Evolutionary conservation across 2,888 invertebrate species (phyloP).

Genomic region (Erebia epiphron): DNA sequence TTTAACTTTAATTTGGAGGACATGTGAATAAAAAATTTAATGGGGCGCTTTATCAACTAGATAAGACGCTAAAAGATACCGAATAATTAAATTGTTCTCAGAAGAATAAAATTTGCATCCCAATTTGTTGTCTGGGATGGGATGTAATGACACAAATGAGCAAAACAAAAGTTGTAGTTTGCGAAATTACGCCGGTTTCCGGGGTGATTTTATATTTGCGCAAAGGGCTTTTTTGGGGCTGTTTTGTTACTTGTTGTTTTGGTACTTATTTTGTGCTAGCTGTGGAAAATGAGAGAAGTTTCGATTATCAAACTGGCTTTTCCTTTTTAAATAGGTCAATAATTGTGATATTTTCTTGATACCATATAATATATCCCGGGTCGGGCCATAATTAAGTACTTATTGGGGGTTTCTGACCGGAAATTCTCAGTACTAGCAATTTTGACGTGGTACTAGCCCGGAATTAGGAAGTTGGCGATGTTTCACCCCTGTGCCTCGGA

Average conservation of each 20-base stretch:
- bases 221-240: conserved; percentile 36
- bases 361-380: too few relatives aligned
- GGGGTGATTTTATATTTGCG: conserved; percentile 46
- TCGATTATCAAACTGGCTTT: background rate
- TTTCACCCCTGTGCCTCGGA: too few relatives aligned
- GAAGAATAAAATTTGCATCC: conserved; percentile 50
- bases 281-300: background rate
- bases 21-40: too few relatives aligned
- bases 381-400: too few relatives aligned
- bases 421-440: too few relatives aligned
- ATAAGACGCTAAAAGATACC: background rate
- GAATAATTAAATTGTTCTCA: conserved; percentile 1
- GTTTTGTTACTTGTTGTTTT: background rate
- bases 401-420: too few relatives aligned
- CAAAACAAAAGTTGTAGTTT: conserved; percentile 39
- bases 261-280: background rate
- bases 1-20: too few relatives aligned
- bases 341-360: too few relatives aligned
- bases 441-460: too few relatives aligned
- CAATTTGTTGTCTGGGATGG: conserved; percentile 46
- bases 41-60: background rate
- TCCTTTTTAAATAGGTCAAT: background rate
- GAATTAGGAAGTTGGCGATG: too few relatives aligned
- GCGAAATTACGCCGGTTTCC: conserved; percentile 45
- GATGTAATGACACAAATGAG: conserved; percentile 53